phyloP scores from a whole-genome alignment of 2,113 vertebrate species.

The Elephantulus edwardii region DNA sequence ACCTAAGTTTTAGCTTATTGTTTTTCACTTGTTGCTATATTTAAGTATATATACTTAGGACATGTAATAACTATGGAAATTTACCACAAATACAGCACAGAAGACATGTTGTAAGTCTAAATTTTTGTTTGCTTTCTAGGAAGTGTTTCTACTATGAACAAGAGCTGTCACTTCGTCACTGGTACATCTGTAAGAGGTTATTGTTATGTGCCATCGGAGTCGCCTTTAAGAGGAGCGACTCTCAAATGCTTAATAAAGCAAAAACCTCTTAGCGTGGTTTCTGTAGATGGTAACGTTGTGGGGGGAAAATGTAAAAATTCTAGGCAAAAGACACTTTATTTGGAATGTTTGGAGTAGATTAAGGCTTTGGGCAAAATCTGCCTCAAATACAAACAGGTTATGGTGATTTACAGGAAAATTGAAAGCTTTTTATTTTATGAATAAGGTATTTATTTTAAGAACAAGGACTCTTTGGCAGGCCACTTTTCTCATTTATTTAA shows the following conservation, averaged over 20 bases:
- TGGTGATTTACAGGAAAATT: constrained; percentile 65
- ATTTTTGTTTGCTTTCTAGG: constrained; percentile 55
- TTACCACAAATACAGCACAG: constrained; percentile 57
- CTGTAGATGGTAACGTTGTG: constrained; percentile 50
- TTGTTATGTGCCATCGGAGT: too few species aligned
- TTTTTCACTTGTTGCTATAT: constrained; percentile 57
- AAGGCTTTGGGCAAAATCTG: constrained; percentile 8
- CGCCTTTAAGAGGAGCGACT: constrained; percentile 49
- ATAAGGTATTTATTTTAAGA: constrained; percentile 63
- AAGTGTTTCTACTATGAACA: constrained; percentile 65
- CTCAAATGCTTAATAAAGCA: constrained; percentile 52
- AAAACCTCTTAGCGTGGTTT: constrained; percentile 64
- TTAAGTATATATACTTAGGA: constrained; percentile 37
- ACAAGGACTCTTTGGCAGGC: constrained; percentile 79
- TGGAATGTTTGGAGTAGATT: constrained; percentile 8
- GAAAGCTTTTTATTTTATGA: too few species aligned
- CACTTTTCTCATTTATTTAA: constrained; percentile 85
- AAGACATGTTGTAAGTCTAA: constrained; percentile 61
- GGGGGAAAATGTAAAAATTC: constrained; percentile 46
- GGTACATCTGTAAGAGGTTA: constrained; percentile 54
- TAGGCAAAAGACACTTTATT: constrained; percentile 59
- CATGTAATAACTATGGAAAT: constrained; percentile 17
- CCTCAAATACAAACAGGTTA: constrained; percentile 59
- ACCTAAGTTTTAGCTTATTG: constrained; percentile 49
- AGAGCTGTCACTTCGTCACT: constrained; percentile 10